Conservation (phyloP, 2,113 vertebrate genomes). For the Salvelinus sp. region DNA sequence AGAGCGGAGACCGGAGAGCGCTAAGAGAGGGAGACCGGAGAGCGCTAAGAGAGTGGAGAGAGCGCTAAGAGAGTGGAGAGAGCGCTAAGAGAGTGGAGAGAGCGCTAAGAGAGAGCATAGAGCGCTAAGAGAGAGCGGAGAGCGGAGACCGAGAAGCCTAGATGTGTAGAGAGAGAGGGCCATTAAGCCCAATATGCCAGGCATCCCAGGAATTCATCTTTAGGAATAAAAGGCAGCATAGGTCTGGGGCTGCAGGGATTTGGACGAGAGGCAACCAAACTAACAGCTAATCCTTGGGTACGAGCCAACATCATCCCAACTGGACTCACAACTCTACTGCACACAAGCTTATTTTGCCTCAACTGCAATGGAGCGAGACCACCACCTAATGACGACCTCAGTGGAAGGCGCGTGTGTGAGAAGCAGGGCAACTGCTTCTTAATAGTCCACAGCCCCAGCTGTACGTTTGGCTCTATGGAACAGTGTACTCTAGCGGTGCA, state of each 20-base stretch:
- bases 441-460: no score
- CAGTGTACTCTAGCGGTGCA: no score
- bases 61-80: no score
- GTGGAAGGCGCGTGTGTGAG: no score
- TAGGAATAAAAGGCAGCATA: constrained; percentile 7
- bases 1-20: no score
- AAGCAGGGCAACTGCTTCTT: no score
- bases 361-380: not conserved
- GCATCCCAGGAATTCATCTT: constrained; percentile 41
- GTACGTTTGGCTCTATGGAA: no score
- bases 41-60: no score
- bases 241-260: constrained; percentile 27
- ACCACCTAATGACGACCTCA: not conserved
- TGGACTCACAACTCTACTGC: not conserved
- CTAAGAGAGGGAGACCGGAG: no score
- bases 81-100: no score
- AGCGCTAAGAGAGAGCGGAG: no score
- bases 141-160: not conserved
- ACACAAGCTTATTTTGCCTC: not conserved
- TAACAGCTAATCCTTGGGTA: constrained; percentile 5
- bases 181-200: constrained; percentile 14
- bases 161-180: not conserved
- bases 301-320: constrained; percentile 58
- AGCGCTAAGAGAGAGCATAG: no score
- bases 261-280: constrained; percentile 13